Evolutionary conservation across 2,888 invertebrate species (phyloP).

Genomic region (Agrotis segetum): DNA sequence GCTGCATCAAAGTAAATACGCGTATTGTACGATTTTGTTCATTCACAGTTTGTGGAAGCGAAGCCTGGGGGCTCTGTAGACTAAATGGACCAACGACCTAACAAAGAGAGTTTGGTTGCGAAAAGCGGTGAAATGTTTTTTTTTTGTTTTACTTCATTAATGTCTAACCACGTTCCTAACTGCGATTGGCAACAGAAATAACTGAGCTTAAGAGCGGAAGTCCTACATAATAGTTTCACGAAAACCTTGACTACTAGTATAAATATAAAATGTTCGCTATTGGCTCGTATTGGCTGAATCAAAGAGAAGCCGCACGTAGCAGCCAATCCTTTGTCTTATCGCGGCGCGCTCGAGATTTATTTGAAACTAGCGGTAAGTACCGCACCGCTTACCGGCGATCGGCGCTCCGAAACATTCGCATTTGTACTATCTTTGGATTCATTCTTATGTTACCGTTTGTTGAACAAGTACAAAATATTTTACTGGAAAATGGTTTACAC

Average conservation of each 20-base stretch:
- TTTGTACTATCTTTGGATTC: constrained; percentile 18
- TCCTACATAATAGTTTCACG: neutral
- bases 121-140: neutral
- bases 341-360: constrained; percentile 36
- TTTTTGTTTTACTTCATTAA: neutral
- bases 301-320: constrained; percentile 16
- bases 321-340: constrained; percentile 45
- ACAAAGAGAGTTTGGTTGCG: neutral
- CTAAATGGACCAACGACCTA: neutral
- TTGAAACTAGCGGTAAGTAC: constrained; percentile 27
- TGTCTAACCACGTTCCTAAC: neutral
- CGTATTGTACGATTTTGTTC: constrained; percentile 18
- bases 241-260: constrained; percentile 3
- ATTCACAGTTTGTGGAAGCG: constrained; percentile 30
- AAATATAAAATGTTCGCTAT: constrained; percentile 21
- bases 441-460: constrained; percentile 2
- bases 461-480: neutral
- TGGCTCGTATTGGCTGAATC: constrained; percentile 13
- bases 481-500: neutral
- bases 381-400: constrained; percentile 8
- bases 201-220: no score
- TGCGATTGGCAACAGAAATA: neutral
- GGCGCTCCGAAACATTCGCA: constrained; percentile 7
- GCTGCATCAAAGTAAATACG: constrained; percentile 17
- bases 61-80: neutral